phyloP scores from a whole-genome alignment of 2,888 invertebrate genomes.

The Rosalia funebris region DNA sequence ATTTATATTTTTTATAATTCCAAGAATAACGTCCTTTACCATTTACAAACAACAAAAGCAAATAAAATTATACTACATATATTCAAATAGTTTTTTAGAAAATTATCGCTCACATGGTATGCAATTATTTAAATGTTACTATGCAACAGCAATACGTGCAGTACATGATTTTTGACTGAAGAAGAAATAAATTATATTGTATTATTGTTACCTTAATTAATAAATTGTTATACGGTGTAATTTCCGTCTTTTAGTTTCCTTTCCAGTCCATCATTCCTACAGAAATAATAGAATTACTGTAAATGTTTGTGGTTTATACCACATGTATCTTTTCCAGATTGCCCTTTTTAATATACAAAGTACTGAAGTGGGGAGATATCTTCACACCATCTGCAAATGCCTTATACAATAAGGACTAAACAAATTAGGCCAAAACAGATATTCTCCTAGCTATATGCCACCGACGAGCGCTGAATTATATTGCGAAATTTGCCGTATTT shows the following conservation, averaged over 20 bases:
- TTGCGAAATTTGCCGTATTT: too few species aligned
- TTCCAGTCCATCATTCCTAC: too few species aligned
- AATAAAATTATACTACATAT: constrained; percentile 1
- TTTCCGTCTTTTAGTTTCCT: background rate
- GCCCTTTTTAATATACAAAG: too few species aligned
- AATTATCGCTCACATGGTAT: constrained; percentile 16
- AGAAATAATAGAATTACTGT: too few species aligned
- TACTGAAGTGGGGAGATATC: too few species aligned
- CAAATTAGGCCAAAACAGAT: too few species aligned
- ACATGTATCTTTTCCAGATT: too few species aligned
- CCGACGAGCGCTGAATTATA: too few species aligned
- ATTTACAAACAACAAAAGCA: constrained; percentile 10
- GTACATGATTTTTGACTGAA: constrained; percentile 32
- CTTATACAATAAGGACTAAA: too few species aligned
- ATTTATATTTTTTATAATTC: constrained; percentile 12
- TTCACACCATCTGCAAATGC: too few species aligned
- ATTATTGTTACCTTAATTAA: constrained; percentile 33
- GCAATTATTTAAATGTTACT: constrained; percentile 20
- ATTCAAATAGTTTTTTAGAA: constrained; percentile 17
- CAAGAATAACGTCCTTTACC: constrained; percentile 22
- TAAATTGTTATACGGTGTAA: constrained; percentile 31
- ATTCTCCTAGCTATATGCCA: too few species aligned
- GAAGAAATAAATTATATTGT: constrained; percentile 25
- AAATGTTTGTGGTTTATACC: too few species aligned
- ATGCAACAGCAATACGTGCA: constrained; percentile 33